A percentile compares a stretch with the other conserved stretches of the same genome.
Evolutionary conservation across 2,113 vertebrate species (phyloP).

Genomic region (Monopterus albus): DNA sequence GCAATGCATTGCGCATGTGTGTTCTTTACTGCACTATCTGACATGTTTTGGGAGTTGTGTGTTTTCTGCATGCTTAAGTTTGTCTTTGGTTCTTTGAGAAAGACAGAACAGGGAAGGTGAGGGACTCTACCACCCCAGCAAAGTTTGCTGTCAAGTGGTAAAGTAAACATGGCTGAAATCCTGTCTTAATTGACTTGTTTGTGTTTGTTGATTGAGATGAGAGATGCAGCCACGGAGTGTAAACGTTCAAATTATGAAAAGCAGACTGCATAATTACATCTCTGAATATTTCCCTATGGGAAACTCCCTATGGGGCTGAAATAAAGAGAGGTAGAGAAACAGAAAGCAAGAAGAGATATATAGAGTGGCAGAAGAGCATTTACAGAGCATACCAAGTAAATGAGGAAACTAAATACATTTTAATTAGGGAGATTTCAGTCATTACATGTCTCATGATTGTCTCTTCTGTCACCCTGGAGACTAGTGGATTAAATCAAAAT

Average conservation of each 20-base stretch:
- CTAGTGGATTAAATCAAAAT: constrained; percentile 71
- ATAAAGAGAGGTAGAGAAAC: constrained; percentile 51
- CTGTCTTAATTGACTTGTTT: constrained; percentile 73
- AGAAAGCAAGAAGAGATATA: constrained; percentile 32
- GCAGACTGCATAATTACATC: constrained; percentile 72
- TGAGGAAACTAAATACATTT: constrained; percentile 32
- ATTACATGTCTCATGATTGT: constrained; percentile 40
- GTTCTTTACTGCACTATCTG: constrained; percentile 11
- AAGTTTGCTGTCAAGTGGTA: constrained; percentile 51
- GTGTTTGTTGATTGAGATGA: constrained; percentile 76
- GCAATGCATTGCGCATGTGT: background rate
- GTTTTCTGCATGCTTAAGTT: constrained; percentile 22
- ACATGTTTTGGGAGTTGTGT: constrained; percentile 15
- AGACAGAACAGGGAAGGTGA: background rate
- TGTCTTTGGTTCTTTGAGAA: constrained; percentile 31
- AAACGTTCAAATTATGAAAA: constrained; percentile 76
- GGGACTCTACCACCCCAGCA: constrained; percentile 11
- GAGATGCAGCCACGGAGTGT: constrained; percentile 68
- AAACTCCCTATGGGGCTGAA: constrained; percentile 40
- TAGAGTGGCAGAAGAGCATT: constrained; percentile 33
- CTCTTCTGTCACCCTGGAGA: constrained; percentile 39
- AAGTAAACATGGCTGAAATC: constrained; percentile 66
- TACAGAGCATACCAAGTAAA: constrained; percentile 42
- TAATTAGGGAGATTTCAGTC: constrained; percentile 54
- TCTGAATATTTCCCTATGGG: constrained; percentile 70